Evolutionary conservation across 2,888 invertebrate genomes (phyloP).

Genomic region (Aromia moschata): DNA sequence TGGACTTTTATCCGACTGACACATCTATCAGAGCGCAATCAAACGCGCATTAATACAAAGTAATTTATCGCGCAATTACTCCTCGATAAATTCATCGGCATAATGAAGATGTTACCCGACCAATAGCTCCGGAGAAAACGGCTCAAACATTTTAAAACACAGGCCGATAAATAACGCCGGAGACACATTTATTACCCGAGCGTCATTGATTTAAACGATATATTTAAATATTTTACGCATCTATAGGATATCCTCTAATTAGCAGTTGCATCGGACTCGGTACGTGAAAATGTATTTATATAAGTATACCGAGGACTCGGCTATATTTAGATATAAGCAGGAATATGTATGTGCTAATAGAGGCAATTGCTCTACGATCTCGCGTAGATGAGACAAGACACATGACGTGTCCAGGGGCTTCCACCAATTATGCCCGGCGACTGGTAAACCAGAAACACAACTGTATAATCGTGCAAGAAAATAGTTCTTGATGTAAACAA

Average conservation of each 20-base stretch:
- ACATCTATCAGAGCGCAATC: background rate
- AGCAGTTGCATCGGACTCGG: constrained; percentile 4
- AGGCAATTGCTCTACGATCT: background rate
- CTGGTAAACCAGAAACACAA: background rate
- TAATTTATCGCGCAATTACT: constrained; percentile 18
- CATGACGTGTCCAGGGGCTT: constrained; percentile 1
- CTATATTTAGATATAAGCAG: constrained; percentile 3
- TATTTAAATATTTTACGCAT: constrained; percentile 21
- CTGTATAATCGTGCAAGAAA: too few relatives aligned
- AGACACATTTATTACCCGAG: constrained; percentile 18
- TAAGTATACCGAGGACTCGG: background rate
- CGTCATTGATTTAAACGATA: constrained; percentile 25
- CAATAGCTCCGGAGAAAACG: constrained; percentile 15
- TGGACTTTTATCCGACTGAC: background rate
- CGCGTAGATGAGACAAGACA: background rate
- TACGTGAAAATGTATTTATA: constrained; percentile 11
- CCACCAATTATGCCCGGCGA: background rate
- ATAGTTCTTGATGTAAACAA: too few relatives aligned
- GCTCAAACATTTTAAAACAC: constrained; percentile 7
- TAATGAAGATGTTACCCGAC: constrained; percentile 18
- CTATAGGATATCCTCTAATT: constrained; percentile 18
- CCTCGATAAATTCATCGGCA: constrained; percentile 9
- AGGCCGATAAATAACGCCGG: constrained; percentile 14
- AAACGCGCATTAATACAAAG: constrained; percentile 1
- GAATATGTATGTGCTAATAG: background rate